Percentiles rank a stretch among this genome's conserved stretches.
phyloP scores from a whole-genome alignment of 2,113 vertebrate species.

The Ptyas mucosa region DNA sequence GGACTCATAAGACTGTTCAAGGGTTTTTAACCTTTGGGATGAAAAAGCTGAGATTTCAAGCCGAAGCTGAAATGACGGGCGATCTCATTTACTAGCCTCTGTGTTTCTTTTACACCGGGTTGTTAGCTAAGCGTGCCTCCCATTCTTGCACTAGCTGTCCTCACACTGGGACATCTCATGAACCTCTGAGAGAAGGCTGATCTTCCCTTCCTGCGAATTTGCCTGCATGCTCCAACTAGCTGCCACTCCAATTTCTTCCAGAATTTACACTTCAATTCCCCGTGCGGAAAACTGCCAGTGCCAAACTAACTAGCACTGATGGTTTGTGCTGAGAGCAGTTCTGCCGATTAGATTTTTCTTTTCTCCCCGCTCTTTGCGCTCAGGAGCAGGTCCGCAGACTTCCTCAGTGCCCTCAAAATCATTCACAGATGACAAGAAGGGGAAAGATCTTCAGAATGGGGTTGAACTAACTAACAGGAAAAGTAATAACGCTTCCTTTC shows the following conservation, averaged over 20 bases:
- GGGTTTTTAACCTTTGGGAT: neutral
- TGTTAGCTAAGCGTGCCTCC: neutral
- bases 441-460: neutral
- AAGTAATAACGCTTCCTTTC: constrained; percentile 6
- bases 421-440: constrained; percentile 9
- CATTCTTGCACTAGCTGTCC: neutral
- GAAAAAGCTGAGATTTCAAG: neutral
- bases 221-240: neutral
- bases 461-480: neutral
- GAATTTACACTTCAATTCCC: neutral
- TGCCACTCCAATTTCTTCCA: neutral
- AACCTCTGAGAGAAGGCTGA: neutral
- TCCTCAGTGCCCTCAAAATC: neutral
- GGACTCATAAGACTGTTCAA: neutral
- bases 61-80: neutral
- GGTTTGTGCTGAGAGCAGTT: neutral
- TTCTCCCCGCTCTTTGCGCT: neutral
- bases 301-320: neutral
- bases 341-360: neutral
- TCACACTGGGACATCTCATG: neutral
- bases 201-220: neutral
- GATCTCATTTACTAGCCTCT: neutral
- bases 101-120: no score
- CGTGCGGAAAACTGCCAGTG: neutral
- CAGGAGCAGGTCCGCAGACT: neutral